Conservation (phyloP, 2,888 invertebrate genomes). For the Laothoe populi region DNA sequence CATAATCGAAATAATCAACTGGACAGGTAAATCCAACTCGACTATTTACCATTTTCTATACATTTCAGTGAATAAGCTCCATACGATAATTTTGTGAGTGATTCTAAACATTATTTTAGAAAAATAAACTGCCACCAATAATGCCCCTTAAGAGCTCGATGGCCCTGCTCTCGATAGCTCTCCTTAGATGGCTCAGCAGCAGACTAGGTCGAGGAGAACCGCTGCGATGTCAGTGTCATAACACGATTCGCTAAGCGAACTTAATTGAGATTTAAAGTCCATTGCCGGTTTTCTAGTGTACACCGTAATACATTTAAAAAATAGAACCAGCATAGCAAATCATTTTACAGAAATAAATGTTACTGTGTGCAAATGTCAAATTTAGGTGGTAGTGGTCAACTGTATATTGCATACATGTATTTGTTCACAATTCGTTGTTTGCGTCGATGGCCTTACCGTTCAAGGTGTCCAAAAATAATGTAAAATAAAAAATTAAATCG, state of each 20-base stretch:
- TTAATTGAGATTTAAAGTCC: constrained; percentile 45
- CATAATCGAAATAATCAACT: no score
- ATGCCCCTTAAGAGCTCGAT: constrained; percentile 75
- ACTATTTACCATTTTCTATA: no score
- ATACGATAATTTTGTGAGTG: no score
- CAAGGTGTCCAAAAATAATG: constrained; percentile 57
- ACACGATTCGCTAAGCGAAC: constrained; percentile 55
- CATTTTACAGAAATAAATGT: constrained; percentile 42
- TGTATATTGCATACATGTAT: constrained; percentile 59
- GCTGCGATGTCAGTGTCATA: constrained; percentile 80
- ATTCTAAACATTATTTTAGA: not conserved
- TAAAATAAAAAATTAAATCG: constrained; percentile 34
- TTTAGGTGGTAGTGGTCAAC: constrained; percentile 56
- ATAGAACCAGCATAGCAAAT: constrained; percentile 3
- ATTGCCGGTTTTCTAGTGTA: constrained; percentile 51
- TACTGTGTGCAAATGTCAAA: constrained; percentile 20
- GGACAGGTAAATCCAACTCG: no score
- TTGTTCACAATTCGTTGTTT: constrained; percentile 63
- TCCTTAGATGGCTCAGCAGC: constrained; percentile 82
- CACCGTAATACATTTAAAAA: constrained; percentile 2
- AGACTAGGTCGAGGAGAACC: constrained; percentile 84
- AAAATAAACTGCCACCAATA: constrained; percentile 62
- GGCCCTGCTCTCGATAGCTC: constrained; percentile 83
- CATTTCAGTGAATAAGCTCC: no score
- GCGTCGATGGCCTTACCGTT: constrained; percentile 60